Base-by-base conservation (phyloP, 1,140 invertebrate genomes). In the Pseudobourletiella spinata region DNA sequence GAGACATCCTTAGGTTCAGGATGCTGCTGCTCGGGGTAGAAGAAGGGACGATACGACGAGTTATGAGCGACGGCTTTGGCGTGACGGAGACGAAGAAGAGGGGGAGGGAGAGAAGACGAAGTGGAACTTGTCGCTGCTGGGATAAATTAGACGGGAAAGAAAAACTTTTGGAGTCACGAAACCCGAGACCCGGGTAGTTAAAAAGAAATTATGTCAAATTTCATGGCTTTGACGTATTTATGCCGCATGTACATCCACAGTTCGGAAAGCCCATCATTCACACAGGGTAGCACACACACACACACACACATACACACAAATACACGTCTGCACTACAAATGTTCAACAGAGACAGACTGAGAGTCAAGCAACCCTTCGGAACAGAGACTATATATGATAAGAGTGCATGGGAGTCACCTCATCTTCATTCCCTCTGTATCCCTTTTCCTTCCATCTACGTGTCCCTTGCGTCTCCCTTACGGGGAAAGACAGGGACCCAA, bases 121-220 rank as follows among this genome's bases (percentile, higher is more conserved):
- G 32, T 11, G 32, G 32, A 39, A 39, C 32, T 39, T 39, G 32
- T 39, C 32, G 32, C 32, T n/a, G n/a, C n/a, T 39, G 32, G 32
- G n/a, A 39, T 39, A 39, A 39, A 39, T 39, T 39, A 39, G 32
- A 39, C 32, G 32, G n/a, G 32, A 39, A 39, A 39, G 32, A 39
- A 39, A 39, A 39, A 39, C n/a, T n/a, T n/a, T 8, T 39, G 8
- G n/a, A 39, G 32, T 39, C 32, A 39, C 32, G 48, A 51, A 51
- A 51, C 24, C 4, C 22, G 24, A 51, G 22, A 51, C 48, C 48
- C 48, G 48, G 48, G 48, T 51, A 51, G 48, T 51, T 51, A 51
- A 51, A 51, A 51, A 51, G 48, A 51, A 51, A 51, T 51, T 51
- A 51, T 51, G 48, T 51, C 48, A 51, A 51, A 51, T 51, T 51